Conservation (phyloP, 2,113 vertebrate genomes). For the Empidonax alnorum region DNA sequence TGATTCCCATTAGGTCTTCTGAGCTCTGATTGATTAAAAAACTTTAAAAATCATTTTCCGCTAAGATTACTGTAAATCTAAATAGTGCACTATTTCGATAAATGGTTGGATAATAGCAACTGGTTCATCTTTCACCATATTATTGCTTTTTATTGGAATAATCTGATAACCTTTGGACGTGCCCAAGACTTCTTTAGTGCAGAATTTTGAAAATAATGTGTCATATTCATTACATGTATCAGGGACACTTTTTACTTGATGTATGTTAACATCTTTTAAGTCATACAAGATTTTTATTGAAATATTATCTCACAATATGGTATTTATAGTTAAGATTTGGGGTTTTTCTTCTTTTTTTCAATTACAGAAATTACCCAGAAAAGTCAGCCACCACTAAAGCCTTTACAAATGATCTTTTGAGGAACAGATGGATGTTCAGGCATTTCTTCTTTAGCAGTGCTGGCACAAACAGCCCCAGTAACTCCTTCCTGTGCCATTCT, state of each 20-base stretch:
- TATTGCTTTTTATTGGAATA: not conserved
- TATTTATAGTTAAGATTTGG: not conserved
- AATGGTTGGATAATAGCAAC: not conserved
- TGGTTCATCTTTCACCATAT: not conserved
- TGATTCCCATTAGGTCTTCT: not conserved
- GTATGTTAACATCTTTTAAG: not conserved
- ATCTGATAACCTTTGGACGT: not conserved
- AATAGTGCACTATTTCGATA: not conserved
- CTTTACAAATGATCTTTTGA: not conserved
- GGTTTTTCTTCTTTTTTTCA: not conserved
- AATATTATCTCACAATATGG: not conserved
- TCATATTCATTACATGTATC: not conserved
- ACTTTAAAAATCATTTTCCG: fast-evolving
- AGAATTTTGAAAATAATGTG: not conserved
- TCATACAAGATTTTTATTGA: not conserved
- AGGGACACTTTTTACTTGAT: not conserved
- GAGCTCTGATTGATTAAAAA: not conserved
- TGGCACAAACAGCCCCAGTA: not conserved
- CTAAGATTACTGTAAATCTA: not conserved
- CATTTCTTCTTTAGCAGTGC: not conserved
- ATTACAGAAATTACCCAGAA: not conserved
- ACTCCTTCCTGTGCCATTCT: not conserved
- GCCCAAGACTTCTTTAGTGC: too few relatives aligned
- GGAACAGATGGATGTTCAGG: not conserved
- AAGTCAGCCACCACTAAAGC: not conserved